phyloP scores from a whole-genome alignment of 2,888 invertebrate species.

The Ichneumon xanthorius region DNA sequence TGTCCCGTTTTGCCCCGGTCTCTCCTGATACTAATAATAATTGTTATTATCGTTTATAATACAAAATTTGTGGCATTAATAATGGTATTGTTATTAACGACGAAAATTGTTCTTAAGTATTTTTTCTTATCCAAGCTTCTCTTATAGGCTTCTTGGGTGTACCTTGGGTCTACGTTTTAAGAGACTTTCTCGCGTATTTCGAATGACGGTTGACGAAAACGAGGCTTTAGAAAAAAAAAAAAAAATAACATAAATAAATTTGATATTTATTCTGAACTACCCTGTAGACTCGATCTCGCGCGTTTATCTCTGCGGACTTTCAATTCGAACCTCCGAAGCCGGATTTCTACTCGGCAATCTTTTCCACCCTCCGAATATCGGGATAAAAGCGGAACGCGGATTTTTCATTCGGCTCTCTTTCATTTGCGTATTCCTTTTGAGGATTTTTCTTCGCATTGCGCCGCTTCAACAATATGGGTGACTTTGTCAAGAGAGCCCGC shows the following conservation, averaged over 20 bases:
- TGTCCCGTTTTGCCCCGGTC: too few species aligned
- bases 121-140: too few species aligned
- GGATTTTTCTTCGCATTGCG: background rate
- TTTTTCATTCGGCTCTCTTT: background rate
- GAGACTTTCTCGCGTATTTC: too few species aligned
- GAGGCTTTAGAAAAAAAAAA: background rate
- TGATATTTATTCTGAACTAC: background rate
- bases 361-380: conserved; percentile 15
- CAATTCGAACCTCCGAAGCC: background rate
- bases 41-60: too few species aligned
- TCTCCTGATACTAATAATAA: too few species aligned
- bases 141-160: too few species aligned
- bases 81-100: too few species aligned
- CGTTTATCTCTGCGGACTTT: conserved; percentile 14
- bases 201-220: too few species aligned
- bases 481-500: background rate
- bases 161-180: too few species aligned
- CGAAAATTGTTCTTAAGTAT: too few species aligned
- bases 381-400: background rate
- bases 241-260: too few species aligned
- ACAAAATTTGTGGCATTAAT: too few species aligned
- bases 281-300: conserved; percentile 5
- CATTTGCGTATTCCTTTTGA: background rate
- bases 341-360: conserved; percentile 9
- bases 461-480: background rate